Conservation (phyloP, 2,888 invertebrate genomes). For the Drosophila algonquin region DNA sequence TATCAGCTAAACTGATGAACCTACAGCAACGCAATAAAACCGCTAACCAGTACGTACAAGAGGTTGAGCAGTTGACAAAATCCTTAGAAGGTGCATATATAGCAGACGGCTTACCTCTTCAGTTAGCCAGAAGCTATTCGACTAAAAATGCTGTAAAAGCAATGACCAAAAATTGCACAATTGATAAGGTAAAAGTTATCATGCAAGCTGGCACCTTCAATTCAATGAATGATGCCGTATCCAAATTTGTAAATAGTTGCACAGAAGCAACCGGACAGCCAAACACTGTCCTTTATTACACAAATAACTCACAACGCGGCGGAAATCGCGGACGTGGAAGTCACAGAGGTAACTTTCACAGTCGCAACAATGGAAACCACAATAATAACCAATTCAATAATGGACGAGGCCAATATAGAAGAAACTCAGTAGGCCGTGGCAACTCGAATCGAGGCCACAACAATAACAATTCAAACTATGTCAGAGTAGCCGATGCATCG, state of each 20-base stretch:
- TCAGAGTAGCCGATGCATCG: not conserved
- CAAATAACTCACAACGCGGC: slow-evolving; percentile 10
- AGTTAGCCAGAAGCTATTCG: slow-evolving; percentile 27
- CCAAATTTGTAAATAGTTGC: slow-evolving; percentile 1
- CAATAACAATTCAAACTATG: not conserved
- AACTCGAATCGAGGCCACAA: slow-evolving; percentile 15
- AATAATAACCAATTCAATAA: too few species aligned
- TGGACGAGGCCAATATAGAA: too few species aligned
- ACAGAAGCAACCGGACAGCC: too few species aligned
- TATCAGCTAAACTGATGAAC: too few species aligned
- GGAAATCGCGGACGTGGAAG: slow-evolving; percentile 4
- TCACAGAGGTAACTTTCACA: not conserved
- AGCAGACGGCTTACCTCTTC: slow-evolving; percentile 19
- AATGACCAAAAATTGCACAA: slow-evolving; percentile 29
- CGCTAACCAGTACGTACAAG: not conserved
- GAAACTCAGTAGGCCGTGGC: slow-evolving; percentile 13
- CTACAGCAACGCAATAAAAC: too few species aligned
- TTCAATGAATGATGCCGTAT: slow-evolving; percentile 17
- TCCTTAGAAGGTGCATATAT: slow-evolving; percentile 26
- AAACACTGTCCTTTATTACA: slow-evolving; percentile 8
- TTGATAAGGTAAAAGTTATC: slow-evolving; percentile 23
- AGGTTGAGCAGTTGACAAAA: slow-evolving; percentile 22
- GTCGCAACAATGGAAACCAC: too few species aligned
- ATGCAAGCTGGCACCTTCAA: slow-evolving; percentile 47
- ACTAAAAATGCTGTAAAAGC: slow-evolving; percentile 26